Conservation (phyloP, 2,888 invertebrate genomes). For the Plusia festucae region DNA sequence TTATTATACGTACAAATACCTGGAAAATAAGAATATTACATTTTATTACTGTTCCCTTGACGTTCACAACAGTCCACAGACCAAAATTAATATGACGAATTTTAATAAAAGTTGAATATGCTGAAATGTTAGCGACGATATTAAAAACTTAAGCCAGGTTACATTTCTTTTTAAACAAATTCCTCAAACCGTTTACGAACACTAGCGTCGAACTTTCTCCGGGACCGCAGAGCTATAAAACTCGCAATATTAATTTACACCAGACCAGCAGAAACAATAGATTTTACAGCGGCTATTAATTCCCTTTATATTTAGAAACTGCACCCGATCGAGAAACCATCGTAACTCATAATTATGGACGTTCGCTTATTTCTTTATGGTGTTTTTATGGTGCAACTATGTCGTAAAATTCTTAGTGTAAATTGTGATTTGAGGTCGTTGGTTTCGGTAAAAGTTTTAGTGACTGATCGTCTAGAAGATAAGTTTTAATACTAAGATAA, state of each 20-base stretch:
- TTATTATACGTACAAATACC: constrained; percentile 17
- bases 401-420: constrained; percentile 36
- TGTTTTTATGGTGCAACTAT: constrained; percentile 45
- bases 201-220: constrained; percentile 38
- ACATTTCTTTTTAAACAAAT: not conserved
- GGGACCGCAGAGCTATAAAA: constrained; percentile 34
- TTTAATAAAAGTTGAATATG: constrained; percentile 1
- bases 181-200: constrained; percentile 45
- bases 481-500: constrained; percentile 1
- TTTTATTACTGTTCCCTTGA: constrained; percentile 36
- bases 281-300: constrained; percentile 69
- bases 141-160: not conserved
- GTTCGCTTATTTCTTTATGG: constrained; percentile 41
- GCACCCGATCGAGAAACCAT: constrained; percentile 44
- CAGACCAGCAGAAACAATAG: constrained; percentile 57
- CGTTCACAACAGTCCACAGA: constrained; percentile 18
- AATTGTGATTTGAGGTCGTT: constrained; percentile 44
- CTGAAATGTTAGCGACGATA: not conserved
- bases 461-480: constrained; percentile 27
- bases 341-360: constrained; percentile 47
- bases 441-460: constrained; percentile 33
- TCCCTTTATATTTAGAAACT: constrained; percentile 57
- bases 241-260: constrained; percentile 60
- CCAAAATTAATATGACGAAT: constrained; percentile 25
- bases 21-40: constrained; percentile 32